Evolutionary conservation across 1,140 invertebrate species (phyloP).

Genomic region (Brachionus manjavacas): DNA sequence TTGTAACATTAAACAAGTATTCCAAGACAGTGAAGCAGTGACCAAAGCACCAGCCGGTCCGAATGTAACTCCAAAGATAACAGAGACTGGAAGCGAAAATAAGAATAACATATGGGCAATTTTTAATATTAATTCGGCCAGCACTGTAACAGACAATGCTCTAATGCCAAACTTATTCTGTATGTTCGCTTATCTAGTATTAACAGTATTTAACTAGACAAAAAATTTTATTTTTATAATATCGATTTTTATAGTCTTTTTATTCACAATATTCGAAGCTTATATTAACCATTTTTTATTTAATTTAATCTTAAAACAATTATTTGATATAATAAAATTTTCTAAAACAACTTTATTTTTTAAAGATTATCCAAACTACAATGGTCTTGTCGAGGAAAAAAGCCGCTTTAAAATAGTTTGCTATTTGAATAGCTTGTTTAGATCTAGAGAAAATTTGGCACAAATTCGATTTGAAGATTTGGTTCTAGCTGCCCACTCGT

Average conservation of each 20-base stretch:
- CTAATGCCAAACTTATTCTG: neutral
- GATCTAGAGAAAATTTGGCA: neutral
- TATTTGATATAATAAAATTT: neutral
- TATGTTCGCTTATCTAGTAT: neutral
- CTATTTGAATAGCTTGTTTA: slow-evolving; percentile 11
- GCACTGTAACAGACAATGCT: neutral
- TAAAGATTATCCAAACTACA: neutral
- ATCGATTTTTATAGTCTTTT: slow-evolving; percentile 12
- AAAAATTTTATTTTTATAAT: neutral
- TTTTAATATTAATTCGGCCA: slow-evolving; percentile 26
- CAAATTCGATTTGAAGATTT: neutral
- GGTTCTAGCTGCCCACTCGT: neutral
- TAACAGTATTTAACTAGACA: slow-evolving; percentile 4
- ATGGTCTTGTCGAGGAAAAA: neutral
- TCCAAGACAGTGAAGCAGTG: neutral
- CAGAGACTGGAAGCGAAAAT: neutral
- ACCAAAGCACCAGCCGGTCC: neutral
- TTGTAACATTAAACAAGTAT: slow-evolving; percentile 25
- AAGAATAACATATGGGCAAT: slow-evolving; percentile 34
- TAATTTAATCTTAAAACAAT: neutral
- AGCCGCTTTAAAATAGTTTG: neutral
- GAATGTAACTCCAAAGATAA: neutral
- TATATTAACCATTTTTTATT: neutral
- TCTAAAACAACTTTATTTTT: neutral
- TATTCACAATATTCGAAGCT: neutral